Base-by-base conservation (phyloP, 1,140 invertebrate species). In the Medauroidea extradentata region DNA sequence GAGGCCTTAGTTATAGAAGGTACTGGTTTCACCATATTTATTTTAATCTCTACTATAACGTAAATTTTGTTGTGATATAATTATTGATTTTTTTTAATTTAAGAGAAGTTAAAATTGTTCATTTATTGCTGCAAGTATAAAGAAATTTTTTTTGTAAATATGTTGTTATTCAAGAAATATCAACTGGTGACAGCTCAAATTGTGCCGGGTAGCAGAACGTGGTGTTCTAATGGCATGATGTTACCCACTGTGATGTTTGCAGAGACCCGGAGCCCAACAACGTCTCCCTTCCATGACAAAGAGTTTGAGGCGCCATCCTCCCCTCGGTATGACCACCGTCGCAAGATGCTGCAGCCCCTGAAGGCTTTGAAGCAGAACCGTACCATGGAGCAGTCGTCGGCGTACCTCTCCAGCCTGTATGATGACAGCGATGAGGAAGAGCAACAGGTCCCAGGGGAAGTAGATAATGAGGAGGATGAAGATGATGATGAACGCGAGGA, bases 401-500 rank as follows among this genome's bases (percentile, higher is more conserved):
- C 23, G 42, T 38, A 18, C 42, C 8, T 11, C 14, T 14, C 41
- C 14, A 34, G 9, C 16, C 21, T 13, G 29, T 27, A 38, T 21
- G 19, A 46, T 4, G 25, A 3, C 8, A 41, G 29, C 42, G 19
- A 23, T 14, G 54, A 49, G 24, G 42, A 46, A 18, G 23, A 48
- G 29, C 19, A 14, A 42, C 19, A 42, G 48, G 42, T 13, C n/a
- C 48, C 19, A 3, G 57, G 8, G 13, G 27, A 58, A 42, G 38
- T 52, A 39, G 49, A 58, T 25, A 23, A 53, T 18, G 19, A 34
- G 23, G 49, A 49, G 3, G 48, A 50, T n/a, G 55, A 58, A 63
- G 69, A 65, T 58, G 68, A 64, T 34, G 69, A 69, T 44, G 49
- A 49, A 34, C 42, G 46, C 64, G 69, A 65, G 57, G 68, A 64